A percentile compares a stretch with the other conserved stretches of the same genome.
phyloP scores from a whole-genome alignment of 2,888 invertebrate species.

The Halictus quadricinctus region DNA sequence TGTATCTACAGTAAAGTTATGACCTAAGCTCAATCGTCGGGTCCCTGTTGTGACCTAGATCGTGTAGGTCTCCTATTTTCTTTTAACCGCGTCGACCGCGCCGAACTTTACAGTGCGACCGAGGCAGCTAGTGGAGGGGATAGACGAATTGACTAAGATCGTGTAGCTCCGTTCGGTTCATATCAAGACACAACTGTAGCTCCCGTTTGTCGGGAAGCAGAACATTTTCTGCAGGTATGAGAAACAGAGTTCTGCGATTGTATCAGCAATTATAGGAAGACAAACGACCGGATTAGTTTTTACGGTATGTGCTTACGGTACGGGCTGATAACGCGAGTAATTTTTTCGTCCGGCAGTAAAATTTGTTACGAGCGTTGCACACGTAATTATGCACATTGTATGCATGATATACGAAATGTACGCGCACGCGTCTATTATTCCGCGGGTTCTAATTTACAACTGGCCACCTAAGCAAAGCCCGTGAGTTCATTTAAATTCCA shows the following conservation, averaged over 20 bases:
- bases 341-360: not conserved
- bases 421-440: conserved; percentile 32
- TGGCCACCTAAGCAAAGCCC: conserved; percentile 26
- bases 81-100: too few species aligned
- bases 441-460: conserved; percentile 40
- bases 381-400: conserved; percentile 2
- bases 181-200: too few species aligned
- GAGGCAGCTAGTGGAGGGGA: too few species aligned
- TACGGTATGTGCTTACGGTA: not conserved
- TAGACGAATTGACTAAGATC: too few species aligned
- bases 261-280: not conserved
- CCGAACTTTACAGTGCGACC: too few species aligned
- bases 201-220: not conserved
- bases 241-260: not conserved
- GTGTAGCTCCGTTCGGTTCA: not conserved
- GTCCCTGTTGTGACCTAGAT: too few species aligned
- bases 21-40: too few species aligned
- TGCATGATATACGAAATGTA: not conserved
- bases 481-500: conserved; percentile 49
- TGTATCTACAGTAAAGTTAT: too few species aligned
- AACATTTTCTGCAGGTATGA: not conserved
- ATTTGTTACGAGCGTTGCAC: not conserved
- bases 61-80: too few species aligned
- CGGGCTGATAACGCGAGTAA: not conserved
- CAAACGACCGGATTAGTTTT: not conserved